phyloP scores from a whole-genome alignment of 2,797 vertebrate species.

The Liasis olivaceus region DNA sequence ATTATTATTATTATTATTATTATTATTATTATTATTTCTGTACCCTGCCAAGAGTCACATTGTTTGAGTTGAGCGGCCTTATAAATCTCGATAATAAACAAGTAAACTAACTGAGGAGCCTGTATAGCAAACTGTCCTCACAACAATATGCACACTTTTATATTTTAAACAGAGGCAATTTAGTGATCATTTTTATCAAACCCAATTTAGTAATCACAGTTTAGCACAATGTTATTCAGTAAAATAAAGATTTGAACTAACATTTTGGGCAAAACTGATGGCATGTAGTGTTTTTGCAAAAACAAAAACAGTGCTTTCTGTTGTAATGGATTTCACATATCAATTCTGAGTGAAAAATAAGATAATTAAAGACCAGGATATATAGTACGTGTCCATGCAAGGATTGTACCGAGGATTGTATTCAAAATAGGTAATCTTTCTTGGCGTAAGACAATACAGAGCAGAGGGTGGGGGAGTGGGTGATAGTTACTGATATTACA shows the following conservation, averaged over 20 bases:
- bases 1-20: background rate
- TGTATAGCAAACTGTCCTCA: constrained; percentile 54
- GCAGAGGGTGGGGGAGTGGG: constrained; percentile 20
- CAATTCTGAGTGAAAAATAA: constrained; percentile 32
- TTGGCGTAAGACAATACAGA: constrained; percentile 44
- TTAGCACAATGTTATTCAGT: background rate
- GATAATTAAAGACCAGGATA: background rate
- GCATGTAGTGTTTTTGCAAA: constrained; percentile 53
- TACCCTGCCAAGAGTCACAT: background rate
- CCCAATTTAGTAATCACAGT: constrained; percentile 52
- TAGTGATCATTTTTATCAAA: constrained; percentile 62
- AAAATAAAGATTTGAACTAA: constrained; percentile 63
- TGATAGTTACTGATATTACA: constrained; percentile 25
- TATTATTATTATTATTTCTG: background rate
- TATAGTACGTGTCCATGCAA: background rate
- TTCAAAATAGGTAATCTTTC: constrained; percentile 20
- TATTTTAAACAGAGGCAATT: constrained; percentile 61
- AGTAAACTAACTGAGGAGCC: background rate
- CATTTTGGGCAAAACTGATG: constrained; percentile 44
- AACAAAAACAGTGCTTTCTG: constrained; percentile 29
- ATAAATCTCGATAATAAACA: background rate
- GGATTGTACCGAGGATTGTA: constrained; percentile 30
- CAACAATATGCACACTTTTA: constrained; percentile 49
- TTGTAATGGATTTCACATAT: constrained; percentile 2
- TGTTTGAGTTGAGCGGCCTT: background rate